phyloP scores from a whole-genome alignment of 2,113 vertebrate genomes.

The Gopherus evgoodei region DNA sequence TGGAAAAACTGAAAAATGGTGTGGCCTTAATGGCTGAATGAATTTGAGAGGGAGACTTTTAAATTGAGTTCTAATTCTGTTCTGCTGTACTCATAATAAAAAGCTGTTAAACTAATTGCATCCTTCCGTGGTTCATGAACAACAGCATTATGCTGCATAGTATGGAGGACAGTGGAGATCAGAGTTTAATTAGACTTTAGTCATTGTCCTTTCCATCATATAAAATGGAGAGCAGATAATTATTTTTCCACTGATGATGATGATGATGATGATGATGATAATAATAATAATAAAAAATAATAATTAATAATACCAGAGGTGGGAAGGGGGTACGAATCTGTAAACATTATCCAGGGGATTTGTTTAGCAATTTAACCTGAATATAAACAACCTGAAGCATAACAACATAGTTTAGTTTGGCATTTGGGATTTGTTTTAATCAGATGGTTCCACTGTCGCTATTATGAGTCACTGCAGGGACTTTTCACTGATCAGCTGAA shows the following conservation, averaged over 20 bases:
- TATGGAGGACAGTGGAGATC: not conserved
- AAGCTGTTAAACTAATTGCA: conserved; percentile 65
- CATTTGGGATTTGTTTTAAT: conserved; percentile 7
- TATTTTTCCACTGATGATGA: not conserved
- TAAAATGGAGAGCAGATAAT: not conserved
- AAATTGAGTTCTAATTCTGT: conserved; percentile 74
- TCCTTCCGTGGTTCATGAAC: conserved; percentile 39
- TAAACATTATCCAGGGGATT: not conserved
- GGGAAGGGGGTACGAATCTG: not conserved
- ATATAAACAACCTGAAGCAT: conserved; percentile 25
- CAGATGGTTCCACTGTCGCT: rapidly evolving
- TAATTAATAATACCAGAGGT: rapidly evolving
- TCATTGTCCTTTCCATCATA: not conserved
- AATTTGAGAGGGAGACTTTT: conserved; percentile 76
- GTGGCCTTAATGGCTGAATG: conserved; percentile 61
- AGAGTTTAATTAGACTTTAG: conserved; percentile 13
- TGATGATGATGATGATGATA: not conserved
- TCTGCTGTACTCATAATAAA: conserved; percentile 68
- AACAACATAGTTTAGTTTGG: not conserved
- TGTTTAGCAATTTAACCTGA: conserved; percentile 23
- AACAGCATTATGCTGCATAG: not conserved
- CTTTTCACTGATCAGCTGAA: conserved; percentile 2
- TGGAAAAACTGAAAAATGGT: conserved; percentile 61
- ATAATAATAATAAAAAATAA: rapidly evolving
- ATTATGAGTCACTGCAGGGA: not conserved